Evolutionary conservation across 2,113 vertebrate genomes (phyloP).

Genomic region (Myiozetetes cayanensis): DNA sequence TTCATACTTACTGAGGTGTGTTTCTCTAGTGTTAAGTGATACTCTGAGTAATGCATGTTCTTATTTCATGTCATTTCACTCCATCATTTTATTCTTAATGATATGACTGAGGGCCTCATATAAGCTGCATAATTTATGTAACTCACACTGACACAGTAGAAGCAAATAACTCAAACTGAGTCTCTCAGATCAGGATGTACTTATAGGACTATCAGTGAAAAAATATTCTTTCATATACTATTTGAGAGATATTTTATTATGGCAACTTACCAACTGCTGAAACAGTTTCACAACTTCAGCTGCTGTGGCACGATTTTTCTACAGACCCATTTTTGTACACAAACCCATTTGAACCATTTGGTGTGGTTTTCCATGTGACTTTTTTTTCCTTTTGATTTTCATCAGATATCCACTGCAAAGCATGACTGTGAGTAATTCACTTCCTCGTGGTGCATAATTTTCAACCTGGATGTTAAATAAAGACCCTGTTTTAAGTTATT

Average conservation of each 20-base stretch:
- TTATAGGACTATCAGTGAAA: not conserved
- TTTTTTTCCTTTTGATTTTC: not conserved
- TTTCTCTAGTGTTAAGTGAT: not conserved
- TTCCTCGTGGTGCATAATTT: not conserved
- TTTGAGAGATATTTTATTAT: not conserved
- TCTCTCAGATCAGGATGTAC: not conserved
- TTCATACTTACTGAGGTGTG: not conserved
- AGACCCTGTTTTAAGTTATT: not conserved
- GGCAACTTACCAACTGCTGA: not conserved
- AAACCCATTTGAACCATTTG: not conserved
- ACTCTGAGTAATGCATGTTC: not conserved
- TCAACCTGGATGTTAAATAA: not conserved
- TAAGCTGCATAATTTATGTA: not conserved
- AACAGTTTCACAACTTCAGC: not conserved
- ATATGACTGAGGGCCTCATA: not conserved
- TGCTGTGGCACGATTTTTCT: not conserved
- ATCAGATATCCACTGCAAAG: not conserved
- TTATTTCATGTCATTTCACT: not conserved
- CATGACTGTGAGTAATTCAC: not conserved
- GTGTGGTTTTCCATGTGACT: rapidly evolving
- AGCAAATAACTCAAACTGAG: not conserved
- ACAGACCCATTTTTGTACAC: not conserved
- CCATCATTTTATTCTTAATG: not conserved
- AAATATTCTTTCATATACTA: not conserved
- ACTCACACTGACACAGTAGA: not conserved